phyloP scores from a whole-genome alignment of 2,888 invertebrate species.

The Alcis repandata region DNA sequence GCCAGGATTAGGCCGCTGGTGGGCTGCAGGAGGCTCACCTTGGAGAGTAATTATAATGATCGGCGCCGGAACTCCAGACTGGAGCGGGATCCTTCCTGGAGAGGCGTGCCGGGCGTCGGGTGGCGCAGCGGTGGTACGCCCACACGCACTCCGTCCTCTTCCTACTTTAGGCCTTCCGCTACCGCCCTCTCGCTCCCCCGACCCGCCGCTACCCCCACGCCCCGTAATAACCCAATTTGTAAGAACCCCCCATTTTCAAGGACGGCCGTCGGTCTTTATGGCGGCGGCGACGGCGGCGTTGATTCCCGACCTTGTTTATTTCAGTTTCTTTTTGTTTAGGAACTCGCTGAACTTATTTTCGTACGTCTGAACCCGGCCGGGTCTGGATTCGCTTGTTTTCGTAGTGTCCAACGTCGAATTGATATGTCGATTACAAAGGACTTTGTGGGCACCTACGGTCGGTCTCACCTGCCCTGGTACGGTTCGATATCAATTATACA shows the following conservation, averaged over 20 bases:
- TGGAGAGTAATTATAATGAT: constrained; percentile 87
- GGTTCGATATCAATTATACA: constrained; percentile 67
- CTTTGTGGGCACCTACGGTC: constrained; percentile 52
- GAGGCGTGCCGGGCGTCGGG: constrained; percentile 81
- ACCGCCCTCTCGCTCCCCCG: constrained; percentile 64
- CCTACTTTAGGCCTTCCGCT: constrained; percentile 49
- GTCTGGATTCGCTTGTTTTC: constrained; percentile 65
- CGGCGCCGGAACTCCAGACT: constrained; percentile 83
- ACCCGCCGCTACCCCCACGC: constrained; percentile 78
- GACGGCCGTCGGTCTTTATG: constrained; percentile 87
- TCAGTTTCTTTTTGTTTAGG: constrained; percentile 86
- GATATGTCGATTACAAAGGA: constrained; percentile 62
- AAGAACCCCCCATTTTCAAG: constrained; percentile 86
- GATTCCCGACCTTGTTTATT: constrained; percentile 87
- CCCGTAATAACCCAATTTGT: constrained; percentile 87
- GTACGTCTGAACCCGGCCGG: constrained; percentile 75
- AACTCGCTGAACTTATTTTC: constrained; percentile 84
- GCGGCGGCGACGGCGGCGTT: constrained; percentile 85
- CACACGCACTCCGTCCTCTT: constrained; percentile 71
- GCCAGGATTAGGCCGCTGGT: constrained; percentile 77
- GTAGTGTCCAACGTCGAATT: constrained; percentile 65
- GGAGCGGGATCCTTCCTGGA: constrained; percentile 83
- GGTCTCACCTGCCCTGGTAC: constrained; percentile 43
- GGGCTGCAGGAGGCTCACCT: constrained; percentile 80
- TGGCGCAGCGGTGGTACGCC: constrained; percentile 82